phyloP scores from a whole-genome alignment of 2,797 vertebrate species.

The Euthynnus affinis region DNA sequence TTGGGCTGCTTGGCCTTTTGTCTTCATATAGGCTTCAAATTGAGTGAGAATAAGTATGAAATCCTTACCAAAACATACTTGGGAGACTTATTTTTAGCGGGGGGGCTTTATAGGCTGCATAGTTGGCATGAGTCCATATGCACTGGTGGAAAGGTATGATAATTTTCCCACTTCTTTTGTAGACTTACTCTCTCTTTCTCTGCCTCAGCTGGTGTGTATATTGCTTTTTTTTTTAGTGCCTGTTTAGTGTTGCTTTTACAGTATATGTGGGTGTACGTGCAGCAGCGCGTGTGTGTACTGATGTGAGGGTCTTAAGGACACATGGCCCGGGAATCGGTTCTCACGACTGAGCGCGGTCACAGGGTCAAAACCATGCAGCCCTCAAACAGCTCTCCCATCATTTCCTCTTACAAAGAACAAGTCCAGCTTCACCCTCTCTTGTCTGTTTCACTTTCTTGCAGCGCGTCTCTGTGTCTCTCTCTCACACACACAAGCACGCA shows the following conservation, averaged over 20 bases:
- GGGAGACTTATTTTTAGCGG: conserved; percentile 75
- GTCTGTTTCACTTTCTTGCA: conserved; percentile 18
- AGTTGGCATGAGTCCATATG: conserved; percentile 76
- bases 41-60: conserved; percentile 76
- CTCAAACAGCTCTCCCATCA: conserved; percentile 68
- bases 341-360: conserved; percentile 72
- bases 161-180: conserved; percentile 54
- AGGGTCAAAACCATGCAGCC: conserved; percentile 66
- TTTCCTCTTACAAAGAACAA: conserved; percentile 57
- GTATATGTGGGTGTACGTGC: conserved; percentile 39
- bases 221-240: conserved; percentile 4
- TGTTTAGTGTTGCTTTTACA: neutral
- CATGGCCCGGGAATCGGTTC: conserved; percentile 64
- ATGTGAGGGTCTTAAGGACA: conserved; percentile 56
- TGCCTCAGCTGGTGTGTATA: conserved; percentile 8
- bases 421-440: conserved; percentile 45
- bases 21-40: conserved; percentile 63
- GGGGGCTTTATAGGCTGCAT: conserved; percentile 70
- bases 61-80: conserved; percentile 82
- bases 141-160: conserved; percentile 73
- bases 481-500: conserved; percentile 21
- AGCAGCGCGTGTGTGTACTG: neutral
- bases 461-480: neutral
- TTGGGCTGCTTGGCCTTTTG: conserved; percentile 40
- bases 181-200: conserved; percentile 22